Conservation (phyloP, 2,113 vertebrate species). For the Mellivora capensis region DNA sequence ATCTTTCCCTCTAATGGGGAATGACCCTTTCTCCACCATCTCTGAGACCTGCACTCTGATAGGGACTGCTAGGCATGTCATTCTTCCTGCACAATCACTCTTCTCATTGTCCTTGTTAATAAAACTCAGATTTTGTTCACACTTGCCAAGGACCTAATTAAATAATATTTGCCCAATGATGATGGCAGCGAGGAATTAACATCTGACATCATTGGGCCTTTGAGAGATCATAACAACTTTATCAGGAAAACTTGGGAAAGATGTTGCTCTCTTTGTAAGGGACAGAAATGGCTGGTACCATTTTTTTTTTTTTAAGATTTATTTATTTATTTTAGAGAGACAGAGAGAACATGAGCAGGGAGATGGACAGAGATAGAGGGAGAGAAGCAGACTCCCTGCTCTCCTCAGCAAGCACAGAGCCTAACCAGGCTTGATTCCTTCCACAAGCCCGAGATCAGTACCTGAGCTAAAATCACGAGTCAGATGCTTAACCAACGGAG, state of each 20-base stretch:
- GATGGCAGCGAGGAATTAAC: neutral
- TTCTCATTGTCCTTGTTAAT: neutral
- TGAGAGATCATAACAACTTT: neutral
- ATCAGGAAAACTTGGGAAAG: neutral
- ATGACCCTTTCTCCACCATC: too few relatives aligned
- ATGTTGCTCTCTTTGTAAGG: neutral
- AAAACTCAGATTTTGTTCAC: neutral
- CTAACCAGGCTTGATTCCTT: neutral
- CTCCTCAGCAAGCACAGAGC: neutral
- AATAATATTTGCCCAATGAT: neutral
- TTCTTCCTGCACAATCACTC: neutral
- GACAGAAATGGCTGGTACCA: neutral
- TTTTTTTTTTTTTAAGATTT: neutral
- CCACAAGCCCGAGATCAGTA: neutral
- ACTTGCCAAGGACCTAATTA: neutral
- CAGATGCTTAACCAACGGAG: neutral
- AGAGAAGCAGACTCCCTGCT: neutral
- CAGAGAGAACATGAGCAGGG: neutral
- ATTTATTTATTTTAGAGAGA: neutral
- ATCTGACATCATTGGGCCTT: neutral
- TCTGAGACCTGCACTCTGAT: neutral
- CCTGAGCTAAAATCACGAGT: neutral
- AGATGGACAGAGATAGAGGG: neutral
- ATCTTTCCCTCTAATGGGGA: neutral
- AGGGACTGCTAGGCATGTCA: neutral